Evolutionary conservation across 2,888 invertebrate genomes (phyloP), one percentile per base, ranked within the genome.

Genomic region (Aethes cnicana): DNA sequence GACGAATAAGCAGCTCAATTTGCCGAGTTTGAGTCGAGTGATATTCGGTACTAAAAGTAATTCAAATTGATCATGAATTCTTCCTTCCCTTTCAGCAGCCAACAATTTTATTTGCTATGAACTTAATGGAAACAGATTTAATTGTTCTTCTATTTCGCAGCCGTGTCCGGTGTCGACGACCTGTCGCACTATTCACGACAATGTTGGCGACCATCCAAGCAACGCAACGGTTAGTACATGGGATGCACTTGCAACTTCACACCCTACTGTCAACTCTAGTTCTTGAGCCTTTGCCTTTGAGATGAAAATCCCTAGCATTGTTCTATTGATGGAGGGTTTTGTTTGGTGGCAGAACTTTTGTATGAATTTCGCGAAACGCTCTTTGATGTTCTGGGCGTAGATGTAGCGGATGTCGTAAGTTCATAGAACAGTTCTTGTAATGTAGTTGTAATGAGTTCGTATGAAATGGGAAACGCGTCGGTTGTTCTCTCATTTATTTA

Each of bases 201-300:
- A 66, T 67, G 59, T 77, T 85, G 86, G 85, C 85, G 73, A 14
- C 44, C 47, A 63, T 81, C 85, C 85, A 85, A 79, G 72, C 77
- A 74, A 77, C 75, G 68, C 68, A 68, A 63, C 68, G 61, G n/a
- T n/a, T 72, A 62, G 68, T 69, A 67, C 67, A 63, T 68, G 61
- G 53, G 28, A 39, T 63, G 62, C 71, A 71, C 62, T 64, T 72
- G 73, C 73, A 74, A 47, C 54, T 50, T 30, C 35, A 41, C 41
- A 30, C 14, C 12, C 16, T 1, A 11, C 1, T 14, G 8, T 43
- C 7, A 17, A 6, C n/a, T 11, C 17, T 9, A 5, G 16, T 16
- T 18, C 43, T 43, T 42, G 36, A 49, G 35, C 56, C 41, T 28
- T 55, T 7, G 21, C 11, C 21, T 35, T 44, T 44, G 39, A 28